phyloP scores from a whole-genome alignment of 1,140 invertebrate genomes.

The Leguminivora glycinivorella region DNA sequence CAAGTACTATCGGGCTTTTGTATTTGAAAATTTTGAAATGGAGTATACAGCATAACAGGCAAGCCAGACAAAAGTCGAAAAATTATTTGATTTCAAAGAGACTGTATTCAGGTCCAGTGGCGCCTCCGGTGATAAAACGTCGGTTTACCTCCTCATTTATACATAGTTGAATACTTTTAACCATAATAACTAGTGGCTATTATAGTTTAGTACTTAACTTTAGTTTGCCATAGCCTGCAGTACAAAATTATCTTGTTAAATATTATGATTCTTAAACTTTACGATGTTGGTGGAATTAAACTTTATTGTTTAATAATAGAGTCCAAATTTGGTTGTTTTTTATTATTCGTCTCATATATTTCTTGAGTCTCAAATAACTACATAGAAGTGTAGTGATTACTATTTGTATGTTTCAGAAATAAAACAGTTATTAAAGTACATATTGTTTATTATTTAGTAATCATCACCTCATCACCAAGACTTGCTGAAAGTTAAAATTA shows the following conservation, averaged over 20 bases:
- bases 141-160: too few relatives aligned
- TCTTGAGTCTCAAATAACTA: conserved; percentile 17
- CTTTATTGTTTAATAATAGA: background rate
- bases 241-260: conserved; percentile 37
- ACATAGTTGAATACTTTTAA: too few relatives aligned
- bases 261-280: conserved; percentile 3
- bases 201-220: background rate
- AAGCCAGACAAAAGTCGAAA: too few relatives aligned
- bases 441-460: background rate
- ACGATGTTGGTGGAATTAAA: background rate
- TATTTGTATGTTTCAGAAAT: conserved; percentile 21
- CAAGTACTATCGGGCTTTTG: too few relatives aligned
- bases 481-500: background rate
- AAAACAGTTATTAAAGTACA: conserved; percentile 19
- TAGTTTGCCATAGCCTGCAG: conserved; percentile 38
- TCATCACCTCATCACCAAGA: too few relatives aligned
- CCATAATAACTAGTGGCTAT: background rate
- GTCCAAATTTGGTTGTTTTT: background rate
- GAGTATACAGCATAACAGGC: too few relatives aligned
- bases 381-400: background rate
- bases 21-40: too few relatives aligned
- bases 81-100: too few relatives aligned
- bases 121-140: too few relatives aligned
- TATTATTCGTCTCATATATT: conserved; percentile 7
- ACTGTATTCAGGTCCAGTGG: too few relatives aligned